Conservation (phyloP, 2,888 invertebrate genomes). For the Stomorhina lunata region DNA sequence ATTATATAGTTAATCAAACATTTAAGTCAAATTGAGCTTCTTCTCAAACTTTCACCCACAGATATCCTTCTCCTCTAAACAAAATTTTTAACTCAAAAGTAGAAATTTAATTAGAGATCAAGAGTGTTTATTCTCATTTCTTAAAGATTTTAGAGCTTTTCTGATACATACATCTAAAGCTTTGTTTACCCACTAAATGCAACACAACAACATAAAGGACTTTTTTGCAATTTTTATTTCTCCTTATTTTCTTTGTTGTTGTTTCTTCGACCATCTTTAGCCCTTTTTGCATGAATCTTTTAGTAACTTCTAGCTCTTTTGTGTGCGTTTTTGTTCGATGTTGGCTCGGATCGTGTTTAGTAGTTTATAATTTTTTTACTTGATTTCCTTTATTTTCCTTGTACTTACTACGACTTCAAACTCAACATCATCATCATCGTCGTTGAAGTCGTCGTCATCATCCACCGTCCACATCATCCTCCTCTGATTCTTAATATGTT, state of each 20-base stretch:
- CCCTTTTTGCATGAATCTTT: conserved; percentile 47
- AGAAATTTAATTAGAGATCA: too few species aligned
- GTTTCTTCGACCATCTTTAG: conserved; percentile 6
- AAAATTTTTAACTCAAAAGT: too few species aligned
- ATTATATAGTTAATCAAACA: too few species aligned
- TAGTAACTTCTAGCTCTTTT: conserved; percentile 56
- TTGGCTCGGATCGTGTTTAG: conserved; percentile 60
- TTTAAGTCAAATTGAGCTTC: too few species aligned
- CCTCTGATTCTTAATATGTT: conserved; percentile 47
- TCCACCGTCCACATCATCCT: conserved; percentile 42
- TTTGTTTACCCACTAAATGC: background rate
- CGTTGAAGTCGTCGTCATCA: conserved; percentile 24
- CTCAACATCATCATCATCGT: conserved; percentile 11
- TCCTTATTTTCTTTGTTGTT: conserved; percentile 13
- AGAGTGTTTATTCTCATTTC: too few species aligned
- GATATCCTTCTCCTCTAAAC: too few species aligned
- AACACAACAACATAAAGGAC: conserved; percentile 71
- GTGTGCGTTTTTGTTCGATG: conserved; percentile 39
- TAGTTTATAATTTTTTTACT: conserved; percentile 38
- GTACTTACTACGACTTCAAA: conserved; percentile 28
- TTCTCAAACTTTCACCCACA: too few species aligned
- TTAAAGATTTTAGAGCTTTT: conserved; percentile 40
- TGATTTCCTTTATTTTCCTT: conserved; percentile 55
- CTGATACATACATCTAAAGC: background rate
- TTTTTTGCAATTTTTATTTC: conserved; percentile 22